Percentiles rank a stretch among this genome's conserved stretches.
These are phyloP conservation scores for Ptychodera flava DNA, from an alignment of 35 echinoderm and acorn worm genomes.

Conservation along the genomic window DNA sequence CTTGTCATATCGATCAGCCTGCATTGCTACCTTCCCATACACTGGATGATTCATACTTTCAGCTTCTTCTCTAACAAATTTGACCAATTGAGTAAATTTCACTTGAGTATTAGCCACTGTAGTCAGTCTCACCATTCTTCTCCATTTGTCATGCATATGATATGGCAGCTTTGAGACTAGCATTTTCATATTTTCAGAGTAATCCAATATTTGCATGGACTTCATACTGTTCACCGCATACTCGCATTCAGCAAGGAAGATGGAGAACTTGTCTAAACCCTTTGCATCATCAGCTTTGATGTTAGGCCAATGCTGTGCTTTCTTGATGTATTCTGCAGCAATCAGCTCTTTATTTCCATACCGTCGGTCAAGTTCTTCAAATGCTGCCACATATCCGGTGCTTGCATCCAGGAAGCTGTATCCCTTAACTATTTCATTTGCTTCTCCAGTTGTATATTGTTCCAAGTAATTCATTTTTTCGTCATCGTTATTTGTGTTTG, in stretches of 20 bases:
- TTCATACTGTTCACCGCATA: background rate
- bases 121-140: background rate
- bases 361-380: background rate
- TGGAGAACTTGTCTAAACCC: constrained; percentile 20
- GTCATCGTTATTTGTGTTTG: too few relatives aligned
- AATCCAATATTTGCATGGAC: background rate
- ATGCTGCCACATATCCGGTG: background rate
- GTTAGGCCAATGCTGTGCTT: constrained; percentile 5
- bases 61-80: background rate
- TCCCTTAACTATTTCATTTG: too few relatives aligned
- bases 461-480: too few relatives aligned
- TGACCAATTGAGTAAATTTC: background rate
- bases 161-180: background rate
- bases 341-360: constrained; percentile 12
- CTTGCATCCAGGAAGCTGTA: too few relatives aligned
- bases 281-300: constrained; percentile 12
- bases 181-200: background rate
- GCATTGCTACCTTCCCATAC: too few relatives aligned
- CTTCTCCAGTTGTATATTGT: too few relatives aligned
- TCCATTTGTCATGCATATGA: background rate
- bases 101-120: background rate
- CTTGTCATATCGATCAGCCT: too few relatives aligned
- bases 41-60: background rate
- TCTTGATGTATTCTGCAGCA: constrained; percentile 7
- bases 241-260: constrained; percentile 20